Evolutionary conservation across 2,888 invertebrate species (phyloP).

Genomic region (Eledone cirrhosa): DNA sequence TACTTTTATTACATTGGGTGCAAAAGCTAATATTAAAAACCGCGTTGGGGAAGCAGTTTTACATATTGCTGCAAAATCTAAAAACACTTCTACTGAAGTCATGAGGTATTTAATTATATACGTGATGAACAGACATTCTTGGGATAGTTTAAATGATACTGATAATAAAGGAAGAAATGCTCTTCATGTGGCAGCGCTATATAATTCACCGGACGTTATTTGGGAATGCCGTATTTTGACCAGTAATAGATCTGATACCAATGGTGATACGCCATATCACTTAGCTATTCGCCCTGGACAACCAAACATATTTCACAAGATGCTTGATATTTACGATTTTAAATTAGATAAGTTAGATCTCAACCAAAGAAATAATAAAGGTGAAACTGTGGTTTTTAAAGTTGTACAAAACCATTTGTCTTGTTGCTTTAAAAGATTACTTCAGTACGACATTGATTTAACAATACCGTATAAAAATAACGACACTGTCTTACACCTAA

Average conservation of each 20-base stretch:
- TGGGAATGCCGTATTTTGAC: conserved; percentile 56
- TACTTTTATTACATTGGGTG: conserved; percentile 50
- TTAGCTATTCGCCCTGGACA: conserved; percentile 50
- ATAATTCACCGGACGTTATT: conserved; percentile 52
- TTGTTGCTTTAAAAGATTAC: conserved; percentile 43
- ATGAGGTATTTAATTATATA: conserved; percentile 54
- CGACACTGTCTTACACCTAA: conserved; percentile 58
- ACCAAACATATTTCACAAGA: conserved; percentile 50
- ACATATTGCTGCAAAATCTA: conserved; percentile 54
- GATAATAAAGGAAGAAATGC: conserved; percentile 60
- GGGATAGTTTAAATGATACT: conserved; percentile 60
- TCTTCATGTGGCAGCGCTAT: conserved; percentile 60
- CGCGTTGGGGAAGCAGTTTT: conserved; percentile 55
- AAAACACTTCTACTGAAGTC: conserved; percentile 44
- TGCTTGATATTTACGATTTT: conserved; percentile 56
- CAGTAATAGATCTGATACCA: conserved; percentile 52
- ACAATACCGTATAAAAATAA: conserved; percentile 41
- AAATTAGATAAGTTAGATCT: conserved; percentile 56
- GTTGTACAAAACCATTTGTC: conserved; percentile 44
- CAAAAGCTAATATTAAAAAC: conserved; percentile 58
- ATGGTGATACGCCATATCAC: conserved; percentile 55
- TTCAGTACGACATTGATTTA: conserved; percentile 53
- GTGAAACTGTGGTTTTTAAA: conserved; percentile 50
- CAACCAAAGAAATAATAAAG: conserved; percentile 47
- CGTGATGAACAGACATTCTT: conserved; percentile 61